Evolutionary conservation across 2,113 vertebrate species (phyloP), one percentile per base, ranked within the genome.

Genomic region (Leptocoma aspasia): DNA sequence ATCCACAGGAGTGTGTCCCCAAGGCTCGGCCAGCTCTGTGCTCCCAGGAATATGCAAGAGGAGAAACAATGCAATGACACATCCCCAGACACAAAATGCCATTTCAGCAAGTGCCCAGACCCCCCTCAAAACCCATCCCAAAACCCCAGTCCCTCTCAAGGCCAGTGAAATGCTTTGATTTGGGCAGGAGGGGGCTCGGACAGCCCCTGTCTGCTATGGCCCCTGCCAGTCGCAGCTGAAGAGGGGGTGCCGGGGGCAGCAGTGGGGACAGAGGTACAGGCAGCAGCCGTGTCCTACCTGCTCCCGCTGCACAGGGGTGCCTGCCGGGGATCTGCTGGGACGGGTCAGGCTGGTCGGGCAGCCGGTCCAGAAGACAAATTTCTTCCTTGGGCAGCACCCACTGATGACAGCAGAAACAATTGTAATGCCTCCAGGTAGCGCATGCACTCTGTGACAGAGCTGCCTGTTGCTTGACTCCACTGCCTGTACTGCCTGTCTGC

Each of bases 21-120:
- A 49, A 26, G 39, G 31, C 15, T 52, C 18, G 1, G 11, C 8
- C 23, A 63, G 33, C 70, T 50, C 39, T 85, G 17, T 44, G n/a
- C 5, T 45, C 15, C 35, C 24, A 8, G 17, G 4, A 16, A 18
- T 1, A 1, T 5, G 20, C 15, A 52, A 53, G 20, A 65, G 10
- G n/a, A 8, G 9, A 85, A 64, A 73, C 31, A n/a, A 54, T 5
- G 24, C 49, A n/a, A 11, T 1, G 2, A 12, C 28, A 41, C 7
- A 0, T 30, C 10, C 3, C 11, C 21, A n/a, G n/a, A 35, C 31
- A 42, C 0, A 0, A 17, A 52, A 26, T n/a, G n/a, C n/a, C n/a
- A n/a, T n/a, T n/a, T n/a, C n/a, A n/a, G n/a, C n/a, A n/a, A n/a
- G n/a, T n/a, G n/a, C n/a, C n/a, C n/a, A n/a, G n/a, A n/a, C n/a